phyloP scores from a whole-genome alignment of 1,140 invertebrate genomes.

The Pteromalus puparum region DNA sequence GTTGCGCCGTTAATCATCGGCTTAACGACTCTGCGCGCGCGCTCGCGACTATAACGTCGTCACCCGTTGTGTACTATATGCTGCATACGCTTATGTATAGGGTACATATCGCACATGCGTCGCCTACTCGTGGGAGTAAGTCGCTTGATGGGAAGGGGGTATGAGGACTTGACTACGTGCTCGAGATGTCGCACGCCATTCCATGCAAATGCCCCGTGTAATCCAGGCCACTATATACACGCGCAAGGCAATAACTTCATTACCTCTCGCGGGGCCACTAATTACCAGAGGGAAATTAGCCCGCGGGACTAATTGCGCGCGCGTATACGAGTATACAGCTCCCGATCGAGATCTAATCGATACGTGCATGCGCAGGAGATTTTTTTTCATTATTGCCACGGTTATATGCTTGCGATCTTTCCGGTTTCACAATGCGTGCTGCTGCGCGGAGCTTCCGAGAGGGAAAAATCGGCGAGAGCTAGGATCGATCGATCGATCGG shows the following conservation, averaged over 20 bases:
- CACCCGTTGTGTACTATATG: constrained; percentile 41
- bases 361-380: constrained; percentile 16
- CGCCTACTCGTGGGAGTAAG: neutral
- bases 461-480: neutral
- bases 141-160: too few relatives aligned
- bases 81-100: neutral
- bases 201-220: constrained; percentile 68
- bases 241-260: constrained; percentile 69
- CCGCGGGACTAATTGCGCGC: constrained; percentile 63
- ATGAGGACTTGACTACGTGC: neutral
- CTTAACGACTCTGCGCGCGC: constrained; percentile 56
- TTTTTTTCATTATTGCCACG: too few relatives aligned
- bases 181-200: constrained; percentile 60
- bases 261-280: constrained; percentile 61
- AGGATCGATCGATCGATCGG: neutral
- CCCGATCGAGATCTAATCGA: constrained; percentile 68
- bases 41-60: constrained; percentile 50
- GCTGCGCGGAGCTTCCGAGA: neutral
- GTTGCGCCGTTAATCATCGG: constrained; percentile 62
- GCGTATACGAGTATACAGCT: neutral
- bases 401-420: neutral
- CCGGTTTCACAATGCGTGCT: neutral
- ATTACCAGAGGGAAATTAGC: constrained; percentile 67
- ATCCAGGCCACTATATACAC: constrained; percentile 62
- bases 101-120: neutral